These are phyloP conservation scores for Orchestia grillus DNA, from an alignment of 1,140 invertebrate genomes.

Conservation along the genomic window DNA sequence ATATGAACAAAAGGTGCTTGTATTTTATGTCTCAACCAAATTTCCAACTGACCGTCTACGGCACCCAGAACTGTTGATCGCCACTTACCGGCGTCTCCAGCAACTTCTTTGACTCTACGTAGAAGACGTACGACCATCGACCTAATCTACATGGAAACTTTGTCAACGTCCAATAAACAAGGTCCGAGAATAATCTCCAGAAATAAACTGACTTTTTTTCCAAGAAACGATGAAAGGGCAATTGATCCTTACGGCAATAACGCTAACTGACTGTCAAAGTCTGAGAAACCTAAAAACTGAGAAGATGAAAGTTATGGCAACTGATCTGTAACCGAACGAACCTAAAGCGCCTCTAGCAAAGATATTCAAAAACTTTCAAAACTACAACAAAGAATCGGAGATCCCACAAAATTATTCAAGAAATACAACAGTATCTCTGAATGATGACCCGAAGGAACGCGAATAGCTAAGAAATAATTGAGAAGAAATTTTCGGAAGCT, in stretches of 20 bases:
- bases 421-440: background rate
- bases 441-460: background rate
- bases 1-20: too few relatives aligned
- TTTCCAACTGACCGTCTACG: background rate
- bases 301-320: background rate
- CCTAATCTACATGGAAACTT: background rate
- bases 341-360: background rate
- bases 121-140: background rate
- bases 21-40: background rate
- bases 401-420: background rate
- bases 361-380: background rate
- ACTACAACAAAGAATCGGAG: background rate
- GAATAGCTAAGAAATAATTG: too few relatives aligned
- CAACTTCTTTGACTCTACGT: background rate
- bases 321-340: background rate
- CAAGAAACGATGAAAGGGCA: background rate
- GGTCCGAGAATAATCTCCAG: background rate
- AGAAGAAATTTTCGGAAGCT: background rate
- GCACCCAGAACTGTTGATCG: background rate
- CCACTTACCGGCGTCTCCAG: background rate
- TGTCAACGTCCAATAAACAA: background rate
- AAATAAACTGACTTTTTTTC: background rate
- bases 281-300: too few relatives aligned
- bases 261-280: background rate
- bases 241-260: background rate